Conservation (phyloP, 1,140 invertebrate species). For the Drosophila tropicalis region DNA sequence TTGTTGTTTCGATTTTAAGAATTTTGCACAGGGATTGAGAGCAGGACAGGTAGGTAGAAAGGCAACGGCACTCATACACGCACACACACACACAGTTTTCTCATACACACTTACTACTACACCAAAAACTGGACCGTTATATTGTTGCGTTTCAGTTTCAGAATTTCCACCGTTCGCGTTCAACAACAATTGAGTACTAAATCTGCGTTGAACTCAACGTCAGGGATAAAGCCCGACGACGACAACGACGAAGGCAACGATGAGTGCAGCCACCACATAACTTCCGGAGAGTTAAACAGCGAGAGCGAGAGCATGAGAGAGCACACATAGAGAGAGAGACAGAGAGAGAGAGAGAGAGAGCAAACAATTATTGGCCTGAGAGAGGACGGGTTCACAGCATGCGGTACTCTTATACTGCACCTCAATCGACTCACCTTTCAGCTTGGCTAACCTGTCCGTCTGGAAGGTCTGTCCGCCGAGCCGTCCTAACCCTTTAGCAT, state of each 20-base stretch:
- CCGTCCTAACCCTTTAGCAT: slow-evolving; percentile 19
- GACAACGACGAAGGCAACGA: not conserved
- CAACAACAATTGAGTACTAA: slow-evolving; percentile 82
- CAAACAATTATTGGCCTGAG: not conserved
- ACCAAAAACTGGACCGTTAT: slow-evolving; percentile 45
- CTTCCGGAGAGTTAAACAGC: slow-evolving; percentile 44
- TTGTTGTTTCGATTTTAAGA: not conserved
- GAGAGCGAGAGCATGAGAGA: slow-evolving; percentile 12
- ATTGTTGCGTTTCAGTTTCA: slow-evolving; percentile 22
- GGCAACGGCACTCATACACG: slow-evolving; percentile 4
- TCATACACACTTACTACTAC: slow-evolving; percentile 37
- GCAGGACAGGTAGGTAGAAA: slow-evolving; percentile 13
- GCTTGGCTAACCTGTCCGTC: slow-evolving; percentile 17
- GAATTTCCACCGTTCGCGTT: slow-evolving; percentile 52
- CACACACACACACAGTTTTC: slow-evolving; percentile 7
- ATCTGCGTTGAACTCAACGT: slow-evolving; percentile 59
- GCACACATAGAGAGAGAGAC: not conserved
- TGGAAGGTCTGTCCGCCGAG: not conserved
- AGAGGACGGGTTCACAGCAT: slow-evolving; percentile 18
- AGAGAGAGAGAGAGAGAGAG: slow-evolving; percentile 11
- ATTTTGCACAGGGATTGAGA: not conserved
- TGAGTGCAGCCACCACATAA: slow-evolving; percentile 51
- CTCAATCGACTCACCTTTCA: slow-evolving; percentile 12
- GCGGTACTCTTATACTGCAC: slow-evolving; percentile 28
- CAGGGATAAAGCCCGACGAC: slow-evolving; percentile 45